Base-by-base conservation (phyloP, 2,113 vertebrate genomes). In the Pelobates fuscus region DNA sequence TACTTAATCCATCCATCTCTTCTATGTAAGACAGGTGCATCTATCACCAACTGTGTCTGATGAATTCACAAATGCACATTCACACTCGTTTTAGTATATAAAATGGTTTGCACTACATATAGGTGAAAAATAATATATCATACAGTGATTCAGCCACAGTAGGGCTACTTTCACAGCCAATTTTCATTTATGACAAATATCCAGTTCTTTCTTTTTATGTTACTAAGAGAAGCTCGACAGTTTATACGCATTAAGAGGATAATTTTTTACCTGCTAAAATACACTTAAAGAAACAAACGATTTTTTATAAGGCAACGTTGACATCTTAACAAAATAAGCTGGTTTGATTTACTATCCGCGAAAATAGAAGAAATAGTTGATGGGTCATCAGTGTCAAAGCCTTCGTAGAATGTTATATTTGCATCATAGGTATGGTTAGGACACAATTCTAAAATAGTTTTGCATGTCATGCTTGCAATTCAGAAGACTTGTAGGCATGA, bases 281-380 rank as follows among this genome's bases (percentile, higher is more conserved):
- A 15, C 15, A 6, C 3, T 46, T 46, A 46, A 18, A 46, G n/a
- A 46, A 1, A 46, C 44, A 37, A 37, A 49, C 12, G 10, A 49
- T 49, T 49, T 49, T 49, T 49, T 49, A 11, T 49, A 49, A 49
- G 44, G 17, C 44, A 37, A 37, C 44, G n/a, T n/a, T n/a, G n/a
- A n/a, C n/a, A n/a, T n/a, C n/a, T 49, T 1, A 7, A 17, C 15
- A 49, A 49, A 49, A 18, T 49, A 5, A 49, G 5, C 5, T 5
- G 44, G 5, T 12, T 49, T 49, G 44, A 49, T 49, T 12, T 49
- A 49, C 15, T 17, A 49, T 5, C 44, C 5, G 12, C 15, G 15
- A 82, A 78, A 67, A 77, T 68, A 67, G 15, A 52, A 52, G 15
- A 82, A 78, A 67, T 77, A 70, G 65, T 21, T 70, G 59, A 67